Evolutionary conservation across 2,797 vertebrate genomes (phyloP), one percentile per base, ranked within the genome.

Genomic region (Syngnathus rostellatus): DNA sequence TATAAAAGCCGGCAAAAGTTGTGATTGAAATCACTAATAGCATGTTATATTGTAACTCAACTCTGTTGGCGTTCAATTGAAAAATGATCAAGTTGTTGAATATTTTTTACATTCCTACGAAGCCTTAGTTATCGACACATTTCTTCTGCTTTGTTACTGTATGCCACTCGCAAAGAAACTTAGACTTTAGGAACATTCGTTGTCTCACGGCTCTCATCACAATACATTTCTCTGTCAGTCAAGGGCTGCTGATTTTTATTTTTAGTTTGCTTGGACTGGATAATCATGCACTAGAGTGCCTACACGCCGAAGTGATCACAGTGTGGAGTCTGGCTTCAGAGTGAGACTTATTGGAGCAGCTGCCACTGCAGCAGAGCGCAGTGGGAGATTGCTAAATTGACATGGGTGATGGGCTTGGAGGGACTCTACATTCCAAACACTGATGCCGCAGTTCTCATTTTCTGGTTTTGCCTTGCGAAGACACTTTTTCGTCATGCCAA

Each of bases 401-500:
- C 77, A 78, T 77, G 75, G 0, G 31, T 10, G 40, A 8, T 50
- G n/a, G 7, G 17, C 37, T 10, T 60, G 40, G 60, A 54, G 68
- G 63, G 23, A 19, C 38, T n/a, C 8, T 51, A 8, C 62, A 39
- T 51, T 51, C 10, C 8, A 51, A 51, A 64, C 62, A 51, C 45
- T 63, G 12, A 14, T 63, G 43, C n/a, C 12, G 7, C 48, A 60
- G 58, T 19, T 37, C 62, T 68, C 48, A 53, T 16, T 21, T 19
- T 6, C 40, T 64, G 41, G 63, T 54, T 65, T 41, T 37, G 46
- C 23, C 53, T 60, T 39, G 63, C 45, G 38, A 31, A 66, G 67
- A 71, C 68, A 64, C 21, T 3, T 37, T 16, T 75, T 77, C 77
- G 82, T 72, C 80, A 85, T 85, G 85, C 70, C 81, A 85, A 86